phyloP scores from a whole-genome alignment of 1,140 invertebrate genomes.

The Nasonia vitripennis region DNA sequence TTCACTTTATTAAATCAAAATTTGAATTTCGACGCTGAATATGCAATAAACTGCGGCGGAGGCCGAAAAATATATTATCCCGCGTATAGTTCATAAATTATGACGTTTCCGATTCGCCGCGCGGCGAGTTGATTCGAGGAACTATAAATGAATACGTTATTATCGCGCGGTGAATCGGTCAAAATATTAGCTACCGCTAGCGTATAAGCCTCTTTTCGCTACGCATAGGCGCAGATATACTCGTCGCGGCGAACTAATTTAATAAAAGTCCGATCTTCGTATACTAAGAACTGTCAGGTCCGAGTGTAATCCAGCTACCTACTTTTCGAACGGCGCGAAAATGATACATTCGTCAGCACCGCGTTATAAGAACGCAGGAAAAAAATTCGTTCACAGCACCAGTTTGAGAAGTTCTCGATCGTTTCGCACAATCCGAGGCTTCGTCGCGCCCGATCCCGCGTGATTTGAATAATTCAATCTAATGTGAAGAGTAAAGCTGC shows the following conservation, averaged over 20 bases:
- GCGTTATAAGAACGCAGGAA: background rate
- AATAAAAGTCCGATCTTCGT: background rate
- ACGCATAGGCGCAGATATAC: too few species aligned
- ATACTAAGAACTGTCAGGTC: background rate
- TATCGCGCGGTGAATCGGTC: background rate
- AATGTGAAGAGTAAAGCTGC: background rate
- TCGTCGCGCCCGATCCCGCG: background rate
- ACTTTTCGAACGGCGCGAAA: background rate
- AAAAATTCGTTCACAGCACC: background rate
- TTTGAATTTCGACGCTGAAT: background rate
- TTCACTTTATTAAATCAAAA: background rate
- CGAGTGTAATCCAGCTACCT: background rate
- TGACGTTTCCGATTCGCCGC: background rate
- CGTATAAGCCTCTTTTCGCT: background rate
- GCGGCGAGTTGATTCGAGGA: background rate
- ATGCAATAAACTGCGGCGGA: too few species aligned
- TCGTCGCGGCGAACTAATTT: background rate
- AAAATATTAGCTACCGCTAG: background rate
- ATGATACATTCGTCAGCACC: background rate
- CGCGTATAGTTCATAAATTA: background rate
- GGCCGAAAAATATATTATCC: background rate
- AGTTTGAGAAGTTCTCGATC: background rate
- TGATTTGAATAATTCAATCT: background rate
- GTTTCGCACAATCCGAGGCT: background rate
- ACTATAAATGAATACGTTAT: background rate